Percentiles rank a stretch among this genome's conserved stretches.
Evolutionary conservation across 1,140 invertebrate species (phyloP).

Genomic region (Aphidius ervi): DNA sequence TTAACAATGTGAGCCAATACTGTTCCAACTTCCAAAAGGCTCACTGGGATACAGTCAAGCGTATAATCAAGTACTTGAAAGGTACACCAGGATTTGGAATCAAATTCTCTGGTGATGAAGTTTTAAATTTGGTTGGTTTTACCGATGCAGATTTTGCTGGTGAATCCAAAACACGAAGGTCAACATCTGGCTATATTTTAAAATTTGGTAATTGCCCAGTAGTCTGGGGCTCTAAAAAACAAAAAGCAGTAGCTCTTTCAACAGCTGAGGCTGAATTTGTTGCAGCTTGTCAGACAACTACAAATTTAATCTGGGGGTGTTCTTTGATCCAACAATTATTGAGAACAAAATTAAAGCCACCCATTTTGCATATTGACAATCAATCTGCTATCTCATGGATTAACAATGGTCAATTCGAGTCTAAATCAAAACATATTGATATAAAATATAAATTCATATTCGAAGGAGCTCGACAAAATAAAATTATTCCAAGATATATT

Average conservation of each 20-base stretch:
- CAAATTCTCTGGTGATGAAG: background rate
- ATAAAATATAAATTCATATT: conserved; percentile 29
- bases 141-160: conserved; percentile 37
- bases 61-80: background rate
- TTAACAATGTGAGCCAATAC: conserved; percentile 1
- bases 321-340: background rate
- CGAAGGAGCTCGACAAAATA: conserved; percentile 20
- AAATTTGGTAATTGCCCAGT: conserved; percentile 28
- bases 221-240: conserved; percentile 32
- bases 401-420: conserved; percentile 24
- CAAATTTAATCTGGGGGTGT: too few species aligned
- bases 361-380: conserved; percentile 24
- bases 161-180: conserved; percentile 26
- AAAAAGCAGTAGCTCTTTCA: conserved; percentile 33
- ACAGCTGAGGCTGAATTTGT: conserved; percentile 24
- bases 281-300: background rate
- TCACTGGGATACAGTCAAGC: background rate
- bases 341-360: conserved; percentile 2
- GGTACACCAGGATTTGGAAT: background rate
- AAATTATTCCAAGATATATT: background rate
- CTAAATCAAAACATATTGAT: conserved; percentile 33
- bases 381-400: conserved; percentile 12
- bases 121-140: conserved; percentile 20
- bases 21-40: background rate
- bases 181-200: conserved; percentile 34